Percentiles rank a stretch among this genome's conserved stretches.
These are phyloP conservation scores for Neoitamus cyanurus DNA, from an alignment of 2,888 invertebrate genomes.

Conservation along the genomic window DNA sequence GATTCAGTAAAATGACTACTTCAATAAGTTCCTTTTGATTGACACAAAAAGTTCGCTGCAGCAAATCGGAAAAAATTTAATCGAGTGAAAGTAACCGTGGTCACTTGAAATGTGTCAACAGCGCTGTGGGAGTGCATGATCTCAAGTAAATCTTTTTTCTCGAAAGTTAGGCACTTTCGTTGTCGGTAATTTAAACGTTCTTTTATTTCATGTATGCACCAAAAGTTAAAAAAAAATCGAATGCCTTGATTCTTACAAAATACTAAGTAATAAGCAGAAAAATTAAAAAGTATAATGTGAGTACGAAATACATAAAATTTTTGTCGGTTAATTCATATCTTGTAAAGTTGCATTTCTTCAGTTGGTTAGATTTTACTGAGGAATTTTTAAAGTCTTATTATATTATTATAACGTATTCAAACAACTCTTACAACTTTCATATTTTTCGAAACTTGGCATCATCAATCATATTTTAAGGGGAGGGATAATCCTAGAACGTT, in stretches of 20 bases:
- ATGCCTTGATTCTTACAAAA: not conserved
- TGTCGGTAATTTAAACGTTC: not conserved
- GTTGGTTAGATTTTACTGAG: too few relatives aligned
- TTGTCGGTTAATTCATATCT: too few relatives aligned
- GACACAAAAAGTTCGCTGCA: not conserved
- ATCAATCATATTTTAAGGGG: too few relatives aligned
- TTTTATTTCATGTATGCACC: not conserved
- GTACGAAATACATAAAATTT: too few relatives aligned
- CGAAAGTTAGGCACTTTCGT: not conserved
- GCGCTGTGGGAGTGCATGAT: not conserved
- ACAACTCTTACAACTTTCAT: too few relatives aligned
- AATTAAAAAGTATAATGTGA: too few relatives aligned
- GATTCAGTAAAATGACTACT: not conserved
- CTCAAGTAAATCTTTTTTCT: not conserved
- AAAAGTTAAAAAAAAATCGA: not conserved
- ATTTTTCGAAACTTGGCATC: too few relatives aligned
- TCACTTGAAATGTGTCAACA: not conserved
- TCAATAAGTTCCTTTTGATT: not conserved
- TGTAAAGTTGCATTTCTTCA: not conserved
- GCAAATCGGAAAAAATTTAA: not conserved
- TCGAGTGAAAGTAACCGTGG: slow-evolving; percentile 3
- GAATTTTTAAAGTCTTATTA: too few relatives aligned
- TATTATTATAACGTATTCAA: too few relatives aligned
- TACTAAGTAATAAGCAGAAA: too few relatives aligned
- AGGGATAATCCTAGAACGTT: too few relatives aligned